Percentiles rank a stretch among this genome's conserved stretches.
Conservation (phyloP, 2,888 invertebrate genomes). For the Merodon equestris region DNA sequence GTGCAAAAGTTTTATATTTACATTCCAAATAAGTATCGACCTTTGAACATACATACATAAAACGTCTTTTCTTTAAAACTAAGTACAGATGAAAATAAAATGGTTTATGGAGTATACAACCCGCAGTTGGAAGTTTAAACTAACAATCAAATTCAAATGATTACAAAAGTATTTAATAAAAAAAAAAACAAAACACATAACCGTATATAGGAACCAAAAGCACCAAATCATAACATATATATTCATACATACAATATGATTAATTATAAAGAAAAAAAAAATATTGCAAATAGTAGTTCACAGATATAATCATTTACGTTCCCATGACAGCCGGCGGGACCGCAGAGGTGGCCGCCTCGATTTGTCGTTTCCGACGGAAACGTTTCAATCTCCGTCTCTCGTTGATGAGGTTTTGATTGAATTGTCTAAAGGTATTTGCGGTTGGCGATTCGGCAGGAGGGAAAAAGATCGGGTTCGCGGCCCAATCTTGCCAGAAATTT, state of each 20-base stretch:
- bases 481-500: slow-evolving; percentile 79
- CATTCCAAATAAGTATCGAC: slow-evolving; percentile 16
- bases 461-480: slow-evolving; percentile 78
- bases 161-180: not conserved
- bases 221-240: slow-evolving; percentile 51
- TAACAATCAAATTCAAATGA: no score
- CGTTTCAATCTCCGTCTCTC: slow-evolving; percentile 76
- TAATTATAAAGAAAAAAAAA: slow-evolving; percentile 16
- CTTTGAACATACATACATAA: not conserved
- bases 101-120: slow-evolving; percentile 52
- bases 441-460: slow-evolving; percentile 71
- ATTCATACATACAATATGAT: not conserved
- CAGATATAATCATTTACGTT: slow-evolving; percentile 36
- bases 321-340: slow-evolving; percentile 52
- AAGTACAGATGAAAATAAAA: slow-evolving; percentile 46
- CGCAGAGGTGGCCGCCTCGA: slow-evolving; percentile 56
- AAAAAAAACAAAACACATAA: slow-evolving; percentile 37
- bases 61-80: slow-evolving; percentile 32
- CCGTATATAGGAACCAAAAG: slow-evolving; percentile 64
- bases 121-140: slow-evolving; percentile 16
- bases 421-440: slow-evolving; percentile 72
- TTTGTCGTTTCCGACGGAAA: slow-evolving; percentile 71
- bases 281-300: slow-evolving; percentile 59
- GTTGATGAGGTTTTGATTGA: slow-evolving; percentile 76
- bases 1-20: slow-evolving; percentile 21